A percentile compares a stretch with the other conserved stretches of the same genome.
Conservation (phyloP, 2,888 invertebrate species). For the Dione juno region DNA sequence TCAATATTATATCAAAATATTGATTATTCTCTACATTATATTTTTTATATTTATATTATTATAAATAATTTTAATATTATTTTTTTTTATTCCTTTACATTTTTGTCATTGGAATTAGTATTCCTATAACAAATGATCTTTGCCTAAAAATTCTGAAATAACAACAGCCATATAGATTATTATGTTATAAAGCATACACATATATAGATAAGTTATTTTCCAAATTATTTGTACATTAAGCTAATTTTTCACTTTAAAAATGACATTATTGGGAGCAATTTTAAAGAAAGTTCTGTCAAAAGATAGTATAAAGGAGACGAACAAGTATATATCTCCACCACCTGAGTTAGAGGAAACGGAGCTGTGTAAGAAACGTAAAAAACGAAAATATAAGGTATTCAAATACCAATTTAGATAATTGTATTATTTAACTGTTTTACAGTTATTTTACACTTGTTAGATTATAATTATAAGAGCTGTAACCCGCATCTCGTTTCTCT, state of each 20-base stretch:
- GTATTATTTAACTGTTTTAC: no score
- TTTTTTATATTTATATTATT: no score
- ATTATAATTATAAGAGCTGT: no score
- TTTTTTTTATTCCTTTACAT: neutral
- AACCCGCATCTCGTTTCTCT: no score
- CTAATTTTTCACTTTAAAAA: conserved; percentile 38
- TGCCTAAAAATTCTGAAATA: neutral
- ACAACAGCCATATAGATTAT: conserved; percentile 32
- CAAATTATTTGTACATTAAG: conserved; percentile 9
- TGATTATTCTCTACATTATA: no score
- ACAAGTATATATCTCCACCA: conserved; percentile 62
- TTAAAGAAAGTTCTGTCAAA: conserved; percentile 57
- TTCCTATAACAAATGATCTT: neutral
- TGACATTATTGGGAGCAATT: conserved; percentile 61
- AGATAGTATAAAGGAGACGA: conserved; percentile 44
- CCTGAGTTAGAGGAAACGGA: conserved; percentile 54
- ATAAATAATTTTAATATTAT: no score
- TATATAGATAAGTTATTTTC: neutral
- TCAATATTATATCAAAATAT: no score
- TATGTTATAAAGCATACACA: neutral
- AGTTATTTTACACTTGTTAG: no score
- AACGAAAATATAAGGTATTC: conserved; percentile 36
- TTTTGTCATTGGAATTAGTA: neutral
- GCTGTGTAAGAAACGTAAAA: conserved; percentile 36
- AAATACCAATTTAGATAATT: neutral